phyloP scores from a whole-genome alignment of 2,797 vertebrate genomes.

The Selene dorsalis region DNA sequence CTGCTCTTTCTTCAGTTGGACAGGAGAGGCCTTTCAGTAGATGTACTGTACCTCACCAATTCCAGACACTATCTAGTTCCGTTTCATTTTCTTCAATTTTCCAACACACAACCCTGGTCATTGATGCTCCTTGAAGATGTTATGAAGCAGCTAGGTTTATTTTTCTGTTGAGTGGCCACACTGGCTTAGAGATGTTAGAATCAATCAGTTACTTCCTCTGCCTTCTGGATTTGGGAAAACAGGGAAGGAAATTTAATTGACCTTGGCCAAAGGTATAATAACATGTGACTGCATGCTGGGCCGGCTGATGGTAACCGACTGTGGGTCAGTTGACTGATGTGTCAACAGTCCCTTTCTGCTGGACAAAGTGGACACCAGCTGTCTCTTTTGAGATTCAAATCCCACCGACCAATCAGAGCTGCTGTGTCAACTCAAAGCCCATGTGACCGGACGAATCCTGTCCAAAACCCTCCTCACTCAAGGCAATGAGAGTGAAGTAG shows the following conservation, averaged over 20 bases:
- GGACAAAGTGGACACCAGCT: slow-evolving; percentile 58
- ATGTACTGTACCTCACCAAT: slow-evolving; percentile 43
- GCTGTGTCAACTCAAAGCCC: slow-evolving; percentile 5
- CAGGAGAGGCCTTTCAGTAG: slow-evolving; percentile 52
- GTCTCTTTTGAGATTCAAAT: slow-evolving; percentile 63
- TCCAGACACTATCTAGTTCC: slow-evolving; percentile 38
- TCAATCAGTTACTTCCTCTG: slow-evolving; percentile 22
- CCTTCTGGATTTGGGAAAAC: neutral
- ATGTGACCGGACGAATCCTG: slow-evolving; percentile 27
- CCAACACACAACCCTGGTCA: slow-evolving; percentile 18
- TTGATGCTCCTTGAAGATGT: slow-evolving; percentile 29
- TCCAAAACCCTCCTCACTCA: slow-evolving; percentile 4
- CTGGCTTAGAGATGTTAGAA: slow-evolving; percentile 20
- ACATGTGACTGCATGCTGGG: slow-evolving; percentile 17
- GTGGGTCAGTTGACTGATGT: slow-evolving; percentile 54
- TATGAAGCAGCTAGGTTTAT: slow-evolving; percentile 28
- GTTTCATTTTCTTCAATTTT: slow-evolving; percentile 46
- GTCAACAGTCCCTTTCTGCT: slow-evolving; percentile 41
- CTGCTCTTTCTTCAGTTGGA: slow-evolving; percentile 41
- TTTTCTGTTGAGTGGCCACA: slow-evolving; percentile 21
- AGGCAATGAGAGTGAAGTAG: neutral
- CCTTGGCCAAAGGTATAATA: neutral
- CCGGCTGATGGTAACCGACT: slow-evolving; percentile 26
- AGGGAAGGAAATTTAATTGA: no score
- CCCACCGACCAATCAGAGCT: slow-evolving; percentile 57